Base-by-base conservation (phyloP, 2,888 invertebrate species). In the Polyploca ridens region DNA sequence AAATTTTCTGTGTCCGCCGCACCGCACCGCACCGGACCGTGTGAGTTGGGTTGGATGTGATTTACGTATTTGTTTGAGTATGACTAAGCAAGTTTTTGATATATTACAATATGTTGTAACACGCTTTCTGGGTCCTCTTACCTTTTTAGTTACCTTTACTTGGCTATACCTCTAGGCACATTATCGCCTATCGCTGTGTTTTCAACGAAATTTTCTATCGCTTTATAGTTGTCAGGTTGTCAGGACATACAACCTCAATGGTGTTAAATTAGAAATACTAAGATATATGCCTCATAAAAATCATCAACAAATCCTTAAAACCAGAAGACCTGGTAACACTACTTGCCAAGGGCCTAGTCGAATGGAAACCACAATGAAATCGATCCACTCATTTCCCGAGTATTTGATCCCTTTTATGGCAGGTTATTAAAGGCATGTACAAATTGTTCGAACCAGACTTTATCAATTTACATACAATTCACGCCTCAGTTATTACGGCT, bases 1-100 rank as follows among this genome's bases (percentile, higher is more conserved):
- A 78, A 79, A 78, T 81, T 81, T 85, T 74, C 71, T 75, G 67
- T 68, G 74, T 54, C 54, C 54, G 54, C 16, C 49, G 16, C 16
- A 16, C 49, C 49, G 16, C 49, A 49, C 77, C 71, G 76, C 74
- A 41, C 13, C 38, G 60, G 75, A 74, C 71, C 71, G 70, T 67
- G 72, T 74, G 66, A 73, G 69, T 75, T 77, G 8, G 16, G 10
- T 54, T 76, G 75, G 64, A 68, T 68, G 69, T 74, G 73, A 76
- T 77, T 74, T 72, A 69, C 66, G 66, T 66, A 67, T 71, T 19
- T 54, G 54, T 54, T 54, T 54, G 54, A 54, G 19, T 8, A 54
- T 54, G 54, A 54, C 54, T 19, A 54, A 19, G 54, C 54, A 54
- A 54, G 54, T 16, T 54, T 54, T 54, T n/a, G 54, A 54, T 54